Percentiles rank a stretch among this genome's conserved stretches.
Evolutionary conservation across 2,888 invertebrate genomes (phyloP).

Genomic region (Philhelius pedissequus): DNA sequence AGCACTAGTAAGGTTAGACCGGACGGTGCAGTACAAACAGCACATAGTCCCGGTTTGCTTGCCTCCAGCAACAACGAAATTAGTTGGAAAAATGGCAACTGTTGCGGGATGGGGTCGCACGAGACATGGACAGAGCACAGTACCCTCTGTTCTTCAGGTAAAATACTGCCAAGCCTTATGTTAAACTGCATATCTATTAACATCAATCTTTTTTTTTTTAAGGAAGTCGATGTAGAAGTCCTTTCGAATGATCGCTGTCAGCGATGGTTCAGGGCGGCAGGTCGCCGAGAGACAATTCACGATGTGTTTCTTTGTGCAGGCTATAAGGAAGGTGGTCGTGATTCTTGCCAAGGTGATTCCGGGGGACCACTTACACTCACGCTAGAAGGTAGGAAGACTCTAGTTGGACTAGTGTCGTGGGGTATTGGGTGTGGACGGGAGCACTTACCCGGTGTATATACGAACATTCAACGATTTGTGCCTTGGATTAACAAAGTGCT

Average conservation of each 20-base stretch:
- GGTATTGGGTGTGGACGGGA: conserved; percentile 95
- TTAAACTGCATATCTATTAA: not conserved
- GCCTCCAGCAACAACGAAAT: conserved; percentile 87
- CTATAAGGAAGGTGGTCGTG: conserved; percentile 91
- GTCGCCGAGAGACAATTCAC: conserved; percentile 93
- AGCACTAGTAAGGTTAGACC: conserved; percentile 88
- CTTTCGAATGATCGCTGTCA: conserved; percentile 95
- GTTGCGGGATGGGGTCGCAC: conserved; percentile 97
- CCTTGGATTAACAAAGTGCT: conserved; percentile 94
- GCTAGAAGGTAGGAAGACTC: conserved; percentile 90
- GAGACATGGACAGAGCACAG: conserved; percentile 91
- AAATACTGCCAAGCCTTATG: not conserved
- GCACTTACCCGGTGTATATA: conserved; percentile 94
- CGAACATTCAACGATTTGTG: conserved; percentile 94
- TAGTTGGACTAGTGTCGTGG: conserved; percentile 93
- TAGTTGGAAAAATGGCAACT: conserved; percentile 92
- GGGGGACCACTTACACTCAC: conserved; percentile 94
- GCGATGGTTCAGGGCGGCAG: conserved; percentile 94
- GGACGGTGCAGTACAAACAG: conserved; percentile 91
- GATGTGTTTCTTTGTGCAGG: conserved; percentile 96
- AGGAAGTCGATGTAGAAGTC: conserved; percentile 91
- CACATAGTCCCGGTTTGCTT: conserved; percentile 96
- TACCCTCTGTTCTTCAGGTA: conserved; percentile 89
- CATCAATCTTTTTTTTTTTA: conserved; percentile 30
- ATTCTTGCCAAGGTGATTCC: conserved; percentile 88